Base-by-base conservation (phyloP, 1,140 invertebrate species). In the Cotesia vestalis region DNA sequence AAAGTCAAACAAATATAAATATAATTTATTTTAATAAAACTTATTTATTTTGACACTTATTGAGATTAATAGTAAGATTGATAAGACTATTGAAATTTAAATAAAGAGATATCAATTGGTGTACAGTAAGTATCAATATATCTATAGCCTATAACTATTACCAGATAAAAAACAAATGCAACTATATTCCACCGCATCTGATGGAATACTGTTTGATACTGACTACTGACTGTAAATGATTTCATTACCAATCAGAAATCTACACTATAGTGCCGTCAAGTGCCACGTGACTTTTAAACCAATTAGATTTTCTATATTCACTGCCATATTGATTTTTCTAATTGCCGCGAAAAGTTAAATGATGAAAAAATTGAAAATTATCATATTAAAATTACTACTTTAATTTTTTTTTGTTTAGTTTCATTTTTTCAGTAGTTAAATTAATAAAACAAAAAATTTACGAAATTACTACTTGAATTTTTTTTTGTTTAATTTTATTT, bases 131-230 rank as follows among this genome's bases (percentile, higher is more conserved):
- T 74, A 61, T 70, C 62, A 46, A 11, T 46, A 46, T 46, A 46
- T 3, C 6, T 46, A 46, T 46, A 6, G 5, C 11, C 6, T 8
- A 46, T 9, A 40, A 40, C 38, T 46, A 46, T 46, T 46, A 9
- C 0, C 5, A 57, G 76, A 71, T 67, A 52, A 76, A 76, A 79
- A 62, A 68, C 75, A 73, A 52, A 78, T 67, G 74, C 79, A 57
- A 77, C 66, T 74, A 73, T 76, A 75, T 78, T 79, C 81, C 80
- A 78, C 77, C 76, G 78, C 78, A 78, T 72, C 76, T 66, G 66
- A 78, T 79, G 77, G 69, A 74, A 77, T 71, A 83, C 81, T 80
- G 78, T 8, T 34, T 59, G 17, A 8, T 59, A 20, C 57, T 59
- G 57, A 59, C 4, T 59, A 59, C 57, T 59, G 4, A 80, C 78